A percentile compares a stretch with the other conserved stretches of the same genome.
phyloP scores from a whole-genome alignment of 1,140 invertebrate genomes.

The Drosophila jambulina region DNA sequence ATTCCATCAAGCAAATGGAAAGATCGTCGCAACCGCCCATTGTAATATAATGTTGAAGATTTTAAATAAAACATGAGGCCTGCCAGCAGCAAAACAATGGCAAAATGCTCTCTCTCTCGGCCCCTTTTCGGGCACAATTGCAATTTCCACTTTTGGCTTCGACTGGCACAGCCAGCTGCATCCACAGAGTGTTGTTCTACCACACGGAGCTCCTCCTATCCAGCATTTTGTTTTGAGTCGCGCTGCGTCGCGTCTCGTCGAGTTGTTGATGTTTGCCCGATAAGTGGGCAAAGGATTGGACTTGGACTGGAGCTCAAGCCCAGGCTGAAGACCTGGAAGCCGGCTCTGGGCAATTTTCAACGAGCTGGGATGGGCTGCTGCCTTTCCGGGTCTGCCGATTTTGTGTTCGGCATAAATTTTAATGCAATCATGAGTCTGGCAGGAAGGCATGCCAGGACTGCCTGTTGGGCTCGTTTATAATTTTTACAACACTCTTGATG shows the following conservation, averaged over 20 bases:
- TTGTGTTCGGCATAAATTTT: constrained; percentile 56
- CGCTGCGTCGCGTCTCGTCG: constrained; percentile 17
- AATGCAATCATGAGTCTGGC: constrained; percentile 39
- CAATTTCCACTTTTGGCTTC: constrained; percentile 71
- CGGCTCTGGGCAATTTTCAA: constrained; percentile 56
- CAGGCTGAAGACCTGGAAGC: constrained; percentile 1
- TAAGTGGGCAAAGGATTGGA: constrained; percentile 51
- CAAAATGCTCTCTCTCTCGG: constrained; percentile 14
- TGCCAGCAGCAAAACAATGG: constrained; percentile 50
- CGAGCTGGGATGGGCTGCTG: constrained; percentile 32
- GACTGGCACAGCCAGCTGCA: constrained; percentile 38
- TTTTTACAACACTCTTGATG: constrained; percentile 34
- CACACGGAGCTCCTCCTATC: constrained; percentile 15
- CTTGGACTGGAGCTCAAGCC: background rate
- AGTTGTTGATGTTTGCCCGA: constrained; percentile 70
- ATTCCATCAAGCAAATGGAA: constrained; percentile 68
- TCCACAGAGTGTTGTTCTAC: constrained; percentile 29
- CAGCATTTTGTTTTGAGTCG: constrained; percentile 42
- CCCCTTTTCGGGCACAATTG: constrained; percentile 71
- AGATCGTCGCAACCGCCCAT: constrained; percentile 64
- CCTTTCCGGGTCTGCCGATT: constrained; percentile 17
- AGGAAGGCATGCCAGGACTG: background rate
- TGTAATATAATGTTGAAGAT: constrained; percentile 71
- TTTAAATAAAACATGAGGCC: constrained; percentile 75
- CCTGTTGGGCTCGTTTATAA: constrained; percentile 22